Base-by-base conservation (phyloP, 2,888 invertebrate species). In the Portevinia maculata region DNA sequence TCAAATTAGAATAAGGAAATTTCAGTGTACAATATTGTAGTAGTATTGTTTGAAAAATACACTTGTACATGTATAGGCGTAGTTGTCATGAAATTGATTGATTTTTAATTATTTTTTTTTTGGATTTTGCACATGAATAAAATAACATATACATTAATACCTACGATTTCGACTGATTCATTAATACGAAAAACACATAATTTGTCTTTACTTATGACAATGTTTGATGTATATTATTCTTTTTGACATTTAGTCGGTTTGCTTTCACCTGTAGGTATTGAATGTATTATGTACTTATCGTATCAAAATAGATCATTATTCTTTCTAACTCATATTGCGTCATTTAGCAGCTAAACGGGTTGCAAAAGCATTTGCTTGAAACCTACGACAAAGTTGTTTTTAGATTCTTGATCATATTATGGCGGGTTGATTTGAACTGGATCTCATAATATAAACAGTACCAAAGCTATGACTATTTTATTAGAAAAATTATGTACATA, bases 1-100 rank as follows among this genome's bases (percentile, higher is more conserved):
- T 15, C 34, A 59, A 60, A n/a, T 41, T 41, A 41, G n/a, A 67
- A 41, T 57, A 75, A 48, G 52, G 30, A 65, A 67, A 67, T 28
- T 34, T 50, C 50, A 59, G 59, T 69, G 75, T 75, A 75, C 28
- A 44, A 50, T 59, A 37, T 34, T 75, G 59, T 67, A 53, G 65
- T 39, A 34, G 41, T 69, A 37, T 64, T 64, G 15, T 60, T 53
- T 69, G 11, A 32, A 48, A 73, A 65, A 50, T 50, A 57, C 57
- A 59, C 50, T 15, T 39, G 19, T 21, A 57, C 37, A 55, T 41
- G 41, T 57, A 46, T 67, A 75, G 59, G 75, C 30, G 28, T 50
- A 65, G 34, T 60, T 69, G 44, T 60, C 55, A 55, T 46, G 24
- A n/a, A 52, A 30, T 62, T 75, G 37, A 69, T 69, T 69, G 46